Evolutionary conservation across 2,797 vertebrate species (phyloP), one percentile per base, ranked within the genome.

Genomic region (Notolabrus celidotus): DNA sequence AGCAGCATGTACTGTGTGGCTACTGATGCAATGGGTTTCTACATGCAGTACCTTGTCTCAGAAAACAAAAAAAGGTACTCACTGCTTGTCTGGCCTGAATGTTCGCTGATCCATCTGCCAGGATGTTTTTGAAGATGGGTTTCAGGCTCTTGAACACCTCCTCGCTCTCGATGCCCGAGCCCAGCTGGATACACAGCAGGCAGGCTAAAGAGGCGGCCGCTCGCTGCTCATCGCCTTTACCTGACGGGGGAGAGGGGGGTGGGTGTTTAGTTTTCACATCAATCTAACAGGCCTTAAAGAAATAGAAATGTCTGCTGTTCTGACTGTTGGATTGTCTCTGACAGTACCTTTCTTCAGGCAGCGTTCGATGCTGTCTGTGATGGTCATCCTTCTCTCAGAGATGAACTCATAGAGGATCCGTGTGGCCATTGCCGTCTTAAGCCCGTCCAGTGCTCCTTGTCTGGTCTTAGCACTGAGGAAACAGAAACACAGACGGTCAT

Each of bases 161-260:
- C 86, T 99, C 97, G n/a, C 97, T 98, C 91, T 99, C 98, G 22
- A 98, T 96, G 71, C 97, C 97, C 4, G 97, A 96, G 46, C 97
- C 97, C 89, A 99, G 80, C 92, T 99, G 97, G 86, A 98, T 94
- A 77, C 97, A 99, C 27, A 99, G 93, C 59, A 98, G 94, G 83
- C 96, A 98, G 0, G 98, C 97, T 49, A 99, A 83, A 6, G 95
- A 96, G 0, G 97, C 96, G 9, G 98, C 98, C 0, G 96, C 95
- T 3, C 96, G 91, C 86, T 98, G 98, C 56, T 99, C 97, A 0
- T 98, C 97, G 0, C 96, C 96, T 93, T 99, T 99, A 34, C 98
- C 98, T 99, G 79, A 25, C 3, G 23, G 1, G 0, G 0, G 7
- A 10, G 39, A 6, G 0, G 22, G 31, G 17, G 7, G n/a, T n/a